Evolutionary conservation across 2,888 invertebrate genomes (phyloP).

Genomic region (Pardosa pseudoannulata): DNA sequence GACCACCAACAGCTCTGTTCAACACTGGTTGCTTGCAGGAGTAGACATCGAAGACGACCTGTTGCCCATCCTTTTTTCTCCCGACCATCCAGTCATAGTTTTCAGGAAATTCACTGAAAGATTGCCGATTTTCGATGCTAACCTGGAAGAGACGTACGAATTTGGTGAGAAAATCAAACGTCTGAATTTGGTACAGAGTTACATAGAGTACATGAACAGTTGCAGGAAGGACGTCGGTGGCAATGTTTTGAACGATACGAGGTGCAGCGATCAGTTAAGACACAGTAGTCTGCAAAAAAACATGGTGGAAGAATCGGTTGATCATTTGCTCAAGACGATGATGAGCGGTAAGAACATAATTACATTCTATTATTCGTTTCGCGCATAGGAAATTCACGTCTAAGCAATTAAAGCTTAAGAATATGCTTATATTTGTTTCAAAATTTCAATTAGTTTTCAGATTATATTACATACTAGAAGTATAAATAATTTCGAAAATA

Average conservation of each 20-base stretch:
- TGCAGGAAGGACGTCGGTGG: conserved; percentile 26
- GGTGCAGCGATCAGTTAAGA: conserved; percentile 20
- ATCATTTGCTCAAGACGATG: not conserved
- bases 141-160: conserved; percentile 26
- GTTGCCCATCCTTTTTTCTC: conserved; percentile 26
- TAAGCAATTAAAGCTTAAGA: too few species aligned
- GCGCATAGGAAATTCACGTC: too few species aligned
- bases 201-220: conserved; percentile 41
- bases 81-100: conserved; percentile 40
- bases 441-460: too few species aligned
- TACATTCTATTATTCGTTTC: not conserved
- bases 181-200: conserved; percentile 37
- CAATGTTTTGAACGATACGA: conserved; percentile 15
- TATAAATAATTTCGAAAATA: too few species aligned
- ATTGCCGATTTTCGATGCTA: conserved; percentile 34
- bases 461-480: too few species aligned
- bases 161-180: conserved; percentile 43
- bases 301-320: conserved; percentile 22
- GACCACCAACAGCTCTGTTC: conserved; percentile 31
- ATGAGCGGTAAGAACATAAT: conserved; percentile 7
- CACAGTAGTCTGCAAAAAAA: conserved; percentile 27
- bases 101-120: conserved; percentile 8
- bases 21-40: conserved; percentile 52
- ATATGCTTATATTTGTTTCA: too few species aligned
- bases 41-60: conserved; percentile 28